Evolutionary conservation across 2,888 invertebrate species (phyloP), one percentile per base, ranked within the genome.

Genomic region (Gari tellinella): DNA sequence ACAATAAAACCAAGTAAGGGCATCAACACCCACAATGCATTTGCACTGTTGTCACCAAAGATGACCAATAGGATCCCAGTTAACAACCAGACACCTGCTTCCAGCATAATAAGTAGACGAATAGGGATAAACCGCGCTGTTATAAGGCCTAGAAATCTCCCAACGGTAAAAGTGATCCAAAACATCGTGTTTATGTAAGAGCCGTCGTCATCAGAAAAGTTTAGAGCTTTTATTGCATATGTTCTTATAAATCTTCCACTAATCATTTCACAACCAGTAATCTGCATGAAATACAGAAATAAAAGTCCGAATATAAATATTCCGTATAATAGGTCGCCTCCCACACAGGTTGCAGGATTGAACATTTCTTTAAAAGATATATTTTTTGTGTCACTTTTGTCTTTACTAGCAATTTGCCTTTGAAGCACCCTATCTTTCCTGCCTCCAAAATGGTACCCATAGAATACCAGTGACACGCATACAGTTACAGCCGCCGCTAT

Each of bases 211-310:
- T n/a, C n/a, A n/a, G n/a, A n/a, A n/a, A 67, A 4, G 86, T 82
- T 56, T 86, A 78, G 60, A 12, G 80, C 63, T 45, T 87, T 85
- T 14, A 83, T 80, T 14, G 85, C 72, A 60, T 56, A 86, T 7
- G 82, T 76, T 19, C 84, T 80, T 10, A 88, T 77, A 57, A 87
- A 88, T 48, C 83, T 86, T 2, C 84, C 81, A 19, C 62, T 79
- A 8, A 84, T 70, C 19, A 86, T 49, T 46, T 86, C 86, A 2
- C 85, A 84, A 0, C 87, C 87, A 15, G 74, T 77, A 14, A 64
- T 72, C 17, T 80, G 75, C 40, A 83, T 68, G 53, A 80, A 85
- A 52, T 76, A 85, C 7, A 87, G 23, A 25, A 83, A 86, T 1
- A 86, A 58, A 10, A 81, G 37, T 1, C 56, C 26, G 15, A 87